Evolutionary conservation across 2,113 vertebrate species (phyloP), one percentile per base, ranked within the genome.

Genomic region (Atractosteus spatula): DNA sequence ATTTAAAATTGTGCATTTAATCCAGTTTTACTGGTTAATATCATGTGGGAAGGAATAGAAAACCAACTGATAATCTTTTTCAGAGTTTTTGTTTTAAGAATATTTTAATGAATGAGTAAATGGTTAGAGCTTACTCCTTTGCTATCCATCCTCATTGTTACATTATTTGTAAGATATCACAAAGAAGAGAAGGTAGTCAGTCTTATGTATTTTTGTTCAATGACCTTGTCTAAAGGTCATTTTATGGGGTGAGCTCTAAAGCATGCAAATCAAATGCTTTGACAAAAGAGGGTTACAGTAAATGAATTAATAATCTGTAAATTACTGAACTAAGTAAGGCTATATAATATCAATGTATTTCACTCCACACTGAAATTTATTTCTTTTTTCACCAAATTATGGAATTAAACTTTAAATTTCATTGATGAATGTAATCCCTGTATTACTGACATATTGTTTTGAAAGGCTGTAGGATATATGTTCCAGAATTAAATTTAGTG

Each of bases 311-410:
- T 51, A 51, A 51, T 51, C 5, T 5, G 47, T 51, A 5, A 7
- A 51, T 51, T 51, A 10, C 5, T 5, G 47, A 51, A 51, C 10
- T 7, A 1, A 51, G 10, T 10, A 72, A 41, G 6, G 55, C 43
- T 67, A 59, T 70, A 29, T 29, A n/a, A 78, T 68, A 72, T 71
- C 79, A 59, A 71, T 47, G 72, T 71, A 56, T 71, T 74, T 77
- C 76, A 77, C 62, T 88, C 84, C 85, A 86, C 79, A 84, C 82
- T 76, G 83, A 80, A 85, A 82, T 73, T 78, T 80, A 74, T 42
- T 51, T 51, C 5, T 51, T 51, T 51, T 51, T 5, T 1, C 55
- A 67, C 55, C 11, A 11, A 42, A 43, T 55, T 66, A 43, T 14
- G 3, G 17, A 16, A 6, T 51, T 63, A 17, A 29, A n/a, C 2